Conservation (phyloP, 2,797 vertebrate species). For the Chrosomus eos region DNA sequence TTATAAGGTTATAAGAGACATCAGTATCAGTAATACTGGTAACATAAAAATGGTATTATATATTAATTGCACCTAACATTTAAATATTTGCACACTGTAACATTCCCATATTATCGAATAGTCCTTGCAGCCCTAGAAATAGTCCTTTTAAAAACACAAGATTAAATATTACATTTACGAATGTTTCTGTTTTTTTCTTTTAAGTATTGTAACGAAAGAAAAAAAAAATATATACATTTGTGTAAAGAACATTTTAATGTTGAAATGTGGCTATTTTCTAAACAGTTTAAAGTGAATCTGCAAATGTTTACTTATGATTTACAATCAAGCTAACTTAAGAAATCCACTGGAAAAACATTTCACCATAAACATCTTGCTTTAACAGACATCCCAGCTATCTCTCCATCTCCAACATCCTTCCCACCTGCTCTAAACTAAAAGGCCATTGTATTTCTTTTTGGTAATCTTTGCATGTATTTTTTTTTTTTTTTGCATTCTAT, state of each 20-base stretch:
- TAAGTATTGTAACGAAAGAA: background rate
- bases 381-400: too few relatives aligned
- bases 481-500: slow-evolving; percentile 5
- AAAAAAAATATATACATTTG: background rate
- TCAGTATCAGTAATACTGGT: too few relatives aligned
- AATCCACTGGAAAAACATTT: background rate
- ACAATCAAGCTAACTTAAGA: background rate
- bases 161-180: too few relatives aligned
- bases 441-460: background rate
- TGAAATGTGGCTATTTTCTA: background rate
- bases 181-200: too few relatives aligned
- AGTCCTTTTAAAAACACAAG: too few relatives aligned
- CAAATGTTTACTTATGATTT: background rate
- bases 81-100: too few relatives aligned
- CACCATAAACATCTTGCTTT: background rate
- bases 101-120: background rate
- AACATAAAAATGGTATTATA: too few relatives aligned
- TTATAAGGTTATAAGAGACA: too few relatives aligned
- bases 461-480: background rate
- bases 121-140: background rate
- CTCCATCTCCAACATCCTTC: background rate
- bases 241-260: too few relatives aligned
- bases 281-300: background rate
- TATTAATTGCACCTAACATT: too few relatives aligned
- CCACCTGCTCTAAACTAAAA: background rate